phyloP scores from a whole-genome alignment of 2,113 vertebrate genomes.

The Eulemur rufifrons region DNA sequence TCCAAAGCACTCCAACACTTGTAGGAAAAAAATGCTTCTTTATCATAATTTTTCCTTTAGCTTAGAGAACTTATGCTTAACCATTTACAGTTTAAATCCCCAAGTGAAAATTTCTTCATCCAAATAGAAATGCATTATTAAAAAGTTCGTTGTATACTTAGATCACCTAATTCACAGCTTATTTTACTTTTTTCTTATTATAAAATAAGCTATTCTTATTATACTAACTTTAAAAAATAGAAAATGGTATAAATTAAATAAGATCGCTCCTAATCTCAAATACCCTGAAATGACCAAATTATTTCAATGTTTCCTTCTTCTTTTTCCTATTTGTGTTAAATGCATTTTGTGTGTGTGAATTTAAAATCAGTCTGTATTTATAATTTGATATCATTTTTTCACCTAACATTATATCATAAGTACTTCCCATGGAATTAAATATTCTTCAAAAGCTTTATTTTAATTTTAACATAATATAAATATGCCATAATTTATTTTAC shows the following conservation, averaged over 20 bases:
- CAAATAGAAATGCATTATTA: background rate
- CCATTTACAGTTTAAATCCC: constrained; percentile 40
- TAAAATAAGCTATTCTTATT: constrained; percentile 52
- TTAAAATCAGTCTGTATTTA: background rate
- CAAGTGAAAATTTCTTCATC: background rate
- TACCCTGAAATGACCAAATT: constrained; percentile 6
- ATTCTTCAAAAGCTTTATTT: constrained; percentile 1
- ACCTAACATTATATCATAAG: background rate
- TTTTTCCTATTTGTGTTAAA: constrained; percentile 30
- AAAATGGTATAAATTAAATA: constrained; percentile 1
- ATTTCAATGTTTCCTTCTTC: background rate
- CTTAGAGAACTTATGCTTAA: constrained; percentile 17
- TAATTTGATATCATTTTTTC: background rate
- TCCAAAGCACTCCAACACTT: constrained; percentile 42
- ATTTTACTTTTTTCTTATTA: constrained; percentile 9
- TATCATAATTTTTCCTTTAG: constrained; percentile 46
- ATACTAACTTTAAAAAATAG: constrained; percentile 8
- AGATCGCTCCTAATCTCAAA: constrained; percentile 6
- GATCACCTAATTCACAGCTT: background rate
- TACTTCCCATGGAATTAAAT: background rate
- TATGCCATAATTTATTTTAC: background rate
- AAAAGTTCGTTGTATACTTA: background rate
- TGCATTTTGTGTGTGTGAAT: background rate
- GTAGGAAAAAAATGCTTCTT: constrained; percentile 22
- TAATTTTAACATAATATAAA: background rate